Evolutionary conservation across 2,888 invertebrate species (phyloP), one percentile per base, ranked within the genome.

Genomic region (Biston stratarius): DNA sequence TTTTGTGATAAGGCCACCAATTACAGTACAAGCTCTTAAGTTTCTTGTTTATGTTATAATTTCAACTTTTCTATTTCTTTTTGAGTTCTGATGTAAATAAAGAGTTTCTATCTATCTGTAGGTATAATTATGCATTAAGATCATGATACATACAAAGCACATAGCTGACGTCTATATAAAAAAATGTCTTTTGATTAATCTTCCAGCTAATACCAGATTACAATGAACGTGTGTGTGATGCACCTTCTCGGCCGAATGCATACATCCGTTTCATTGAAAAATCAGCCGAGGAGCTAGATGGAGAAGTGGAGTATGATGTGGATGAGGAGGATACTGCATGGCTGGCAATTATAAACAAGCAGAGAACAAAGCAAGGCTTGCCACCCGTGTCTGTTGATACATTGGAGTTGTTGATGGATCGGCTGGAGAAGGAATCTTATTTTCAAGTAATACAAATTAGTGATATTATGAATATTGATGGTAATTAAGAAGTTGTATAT

Each of bases 281-380:
- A 82, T 97, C 98, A 9, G 96, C 97, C 0, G 99, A 99, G 86
- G 99, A 99, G 85, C 91, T 99, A 36, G 99, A 99, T 84, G 98
- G 98, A 66, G 98, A 96, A 80, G 96, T 96, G 8, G 99, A 99
- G 87, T 99, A 99, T 94, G 99, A 99, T 92, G 97, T 99, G 76
- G 99, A 99, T 87, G 99, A 99, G 86, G 99, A 99, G 92, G 99
- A 99, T 83, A 97, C 97, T 12, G 97, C 98, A 0, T 99, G 99
- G 99, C 90, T 99, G 69, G 95, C 96, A 44, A 95, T 98, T 62
- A 96, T 99, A 74, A 99, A 99, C 87, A 97, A 97, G 77, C 95
- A 96, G 75, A 95, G 99, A 56, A 94, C 95, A 61, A 95, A 96
- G 49, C 95, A 96, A 61, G 96, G 96, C 1, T 85, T 98, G 42